Conservation (phyloP, 1,140 invertebrate species). For the Drosophila tristis region DNA sequence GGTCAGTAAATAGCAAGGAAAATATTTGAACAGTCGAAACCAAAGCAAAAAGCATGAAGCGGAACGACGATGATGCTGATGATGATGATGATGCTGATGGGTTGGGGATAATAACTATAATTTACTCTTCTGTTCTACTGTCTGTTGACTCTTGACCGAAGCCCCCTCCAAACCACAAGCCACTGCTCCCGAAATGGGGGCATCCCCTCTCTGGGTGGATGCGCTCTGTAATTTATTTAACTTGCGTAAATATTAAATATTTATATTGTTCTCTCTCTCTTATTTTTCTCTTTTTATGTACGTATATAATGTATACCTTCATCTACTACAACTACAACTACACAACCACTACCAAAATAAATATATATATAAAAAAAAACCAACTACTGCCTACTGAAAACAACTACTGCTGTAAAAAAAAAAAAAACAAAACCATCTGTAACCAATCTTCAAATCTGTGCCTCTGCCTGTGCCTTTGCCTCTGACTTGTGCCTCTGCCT, state of each 20-base stretch:
- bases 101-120: constrained; percentile 41
- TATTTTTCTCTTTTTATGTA: constrained; percentile 82
- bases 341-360: constrained; percentile 64
- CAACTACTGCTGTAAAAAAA: constrained; percentile 62
- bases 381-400: constrained; percentile 6
- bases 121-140: constrained; percentile 16
- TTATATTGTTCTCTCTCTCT: constrained; percentile 82
- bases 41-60: too few species aligned
- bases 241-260: constrained; percentile 81
- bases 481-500: constrained; percentile 42
- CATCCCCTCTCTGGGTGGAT: constrained; percentile 26
- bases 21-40: constrained; percentile 3
- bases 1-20: constrained; percentile 26
- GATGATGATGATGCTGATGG: constrained; percentile 12
- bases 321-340: constrained; percentile 74
- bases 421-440: constrained; percentile 57
- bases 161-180: not conserved
- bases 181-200: constrained; percentile 7
- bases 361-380: constrained; percentile 25
- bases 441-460: constrained; percentile 76
- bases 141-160: constrained; percentile 37
- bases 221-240: constrained; percentile 74
- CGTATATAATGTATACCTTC: constrained; percentile 62
- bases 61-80: constrained; percentile 12
- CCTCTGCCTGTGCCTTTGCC: constrained; percentile 45